phyloP scores from a whole-genome alignment of 2,113 vertebrate species.

The Pteronura brasiliensis region DNA sequence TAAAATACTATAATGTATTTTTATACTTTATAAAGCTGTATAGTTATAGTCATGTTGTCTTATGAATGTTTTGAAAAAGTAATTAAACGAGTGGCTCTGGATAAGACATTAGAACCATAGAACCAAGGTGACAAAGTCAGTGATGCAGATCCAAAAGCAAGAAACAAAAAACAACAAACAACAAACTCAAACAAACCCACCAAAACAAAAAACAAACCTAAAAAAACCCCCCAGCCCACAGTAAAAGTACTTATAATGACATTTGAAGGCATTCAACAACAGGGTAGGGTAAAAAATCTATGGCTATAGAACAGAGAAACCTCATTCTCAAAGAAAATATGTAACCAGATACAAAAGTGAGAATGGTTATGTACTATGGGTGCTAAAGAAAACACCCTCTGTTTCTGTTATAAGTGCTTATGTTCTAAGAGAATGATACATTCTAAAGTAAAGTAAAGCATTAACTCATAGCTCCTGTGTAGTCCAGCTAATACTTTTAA shows the following conservation, averaged over 20 bases:
- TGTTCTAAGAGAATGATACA: neutral
- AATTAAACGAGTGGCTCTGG: slow-evolving; percentile 18
- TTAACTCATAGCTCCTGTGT: neutral
- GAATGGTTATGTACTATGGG: neutral
- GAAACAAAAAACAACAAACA: neutral
- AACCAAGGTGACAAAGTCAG: slow-evolving; percentile 45
- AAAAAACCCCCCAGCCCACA: neutral
- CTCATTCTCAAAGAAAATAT: neutral
- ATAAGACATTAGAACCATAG: slow-evolving; percentile 26
- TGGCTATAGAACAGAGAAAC: neutral
- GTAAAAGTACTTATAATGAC: neutral
- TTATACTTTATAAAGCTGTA: neutral
- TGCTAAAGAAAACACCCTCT: neutral
- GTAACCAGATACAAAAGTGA: neutral
- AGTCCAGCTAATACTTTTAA: neutral
- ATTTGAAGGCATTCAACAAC: neutral
- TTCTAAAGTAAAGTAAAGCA: neutral
- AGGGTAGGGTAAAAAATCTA: neutral
- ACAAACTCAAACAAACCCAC: neutral
- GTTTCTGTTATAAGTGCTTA: neutral
- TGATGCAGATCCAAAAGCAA: neutral
- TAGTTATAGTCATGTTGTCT: neutral
- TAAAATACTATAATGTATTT: neutral
- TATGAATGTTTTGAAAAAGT: slow-evolving; percentile 42
- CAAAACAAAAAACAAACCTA: neutral